Evolutionary conservation across 1,140 invertebrate genomes (phyloP), one percentile per base, ranked within the genome.

Genomic region (Platyscapa corneri): DNA sequence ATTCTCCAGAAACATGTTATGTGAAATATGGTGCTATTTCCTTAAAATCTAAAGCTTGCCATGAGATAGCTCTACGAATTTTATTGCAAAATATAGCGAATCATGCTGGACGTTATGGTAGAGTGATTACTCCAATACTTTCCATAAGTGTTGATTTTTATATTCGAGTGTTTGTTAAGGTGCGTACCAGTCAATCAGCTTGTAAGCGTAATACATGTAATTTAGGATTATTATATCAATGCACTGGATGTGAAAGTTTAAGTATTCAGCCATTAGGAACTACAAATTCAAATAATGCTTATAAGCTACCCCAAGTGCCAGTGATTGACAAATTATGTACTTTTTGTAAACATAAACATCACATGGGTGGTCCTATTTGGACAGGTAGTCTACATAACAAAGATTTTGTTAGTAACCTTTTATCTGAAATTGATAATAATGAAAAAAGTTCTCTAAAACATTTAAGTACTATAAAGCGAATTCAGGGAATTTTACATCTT

Each of bases 71-170:
- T 12, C 90, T 99, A 16, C 94, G 99, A 88, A 99, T 99, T 90
- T 93, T 99, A 37, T 93, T 99, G 34, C 97, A 98, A 90, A 96
- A 96, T 87, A 97, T 99, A 87, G 97, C 99, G 88, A 94, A 95
- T 0, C 97, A 98, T 90, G 99, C 99, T 1, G 98, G 97, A 90
- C 94, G 97, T 60, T 99, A 99, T 93, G 97, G 97, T 32, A 95
- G 97, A 72, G 99, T 98, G 90, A 99, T 99, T 88, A 95, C 96
- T 79, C 99, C 99, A 0, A 88, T 99, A 10, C 89, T 99, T 1
- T 98, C 97, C 37, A 91, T 99, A 76, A 99, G 98, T 83, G 97
- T 97, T 7, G 99, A 99, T 93, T 99, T 99, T 94, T 99, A 99
- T 92, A 96, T 99, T 39, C 94, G 99, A 87, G 96, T 99, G 12